Base-by-base conservation (phyloP, 2,113 vertebrate genomes). In the Oryzias melastigma region DNA sequence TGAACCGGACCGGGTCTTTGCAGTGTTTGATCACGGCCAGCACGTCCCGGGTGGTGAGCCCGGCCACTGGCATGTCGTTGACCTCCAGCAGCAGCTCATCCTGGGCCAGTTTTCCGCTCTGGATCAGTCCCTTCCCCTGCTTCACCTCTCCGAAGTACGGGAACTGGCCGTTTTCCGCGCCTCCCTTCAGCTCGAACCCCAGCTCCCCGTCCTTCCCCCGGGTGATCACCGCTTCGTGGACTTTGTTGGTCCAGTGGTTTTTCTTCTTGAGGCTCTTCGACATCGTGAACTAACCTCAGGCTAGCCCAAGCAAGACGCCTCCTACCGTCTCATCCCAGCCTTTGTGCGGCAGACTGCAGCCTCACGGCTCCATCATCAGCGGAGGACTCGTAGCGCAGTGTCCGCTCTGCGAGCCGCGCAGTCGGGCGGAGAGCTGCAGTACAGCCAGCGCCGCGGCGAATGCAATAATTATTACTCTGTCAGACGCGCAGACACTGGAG, bases 261-360 rank as follows among this genome's bases (percentile, higher is more conserved):
- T 98, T 98, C 93, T 98, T 99, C 90, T 97, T 98, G 90, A 97
- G 93, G 92, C 93, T 97, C 90, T 98, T 99, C 92, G 97, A 98
- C 96, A 98, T 98, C 87, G 94, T 94, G 92, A 76, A 71, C 65
- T 77, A 65, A 80, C 83, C 85, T 78, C 86, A 78, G 81, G 77
- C 76, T 77, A 84, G 68, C 80, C 84, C 78, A 73, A 75, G 69
- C 73, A 78, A 78, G 73, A 77, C 62, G 77, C 77, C 79, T 84
- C 77, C 78, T 88, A 90, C 73, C 86, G 76, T 81, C 62, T 87
- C 89, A 88, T 89, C 77, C 66, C 83, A 65, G 77, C 76, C 77
- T 74, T 72, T 76, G 74, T 77, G 76, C 82, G 76, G 70, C 49
- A 70, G 65, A 76, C 83, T 74, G 73, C 71, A 67, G 82, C 81